phyloP scores from a whole-genome alignment of 2,888 invertebrate genomes.

The Druceiella hillmani region DNA sequence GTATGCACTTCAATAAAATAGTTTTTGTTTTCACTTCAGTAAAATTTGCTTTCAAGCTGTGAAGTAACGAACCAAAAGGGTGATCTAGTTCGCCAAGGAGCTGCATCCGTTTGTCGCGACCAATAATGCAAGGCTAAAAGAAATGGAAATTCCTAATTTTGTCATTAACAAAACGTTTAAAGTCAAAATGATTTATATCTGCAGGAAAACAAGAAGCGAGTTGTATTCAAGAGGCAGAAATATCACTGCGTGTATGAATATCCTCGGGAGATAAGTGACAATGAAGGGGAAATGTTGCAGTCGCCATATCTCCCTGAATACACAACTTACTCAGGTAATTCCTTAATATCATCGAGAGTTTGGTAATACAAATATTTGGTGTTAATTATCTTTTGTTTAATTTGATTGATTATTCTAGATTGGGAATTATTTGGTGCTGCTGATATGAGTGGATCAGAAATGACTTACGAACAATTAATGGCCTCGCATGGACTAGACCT shows the following conservation, averaged over 20 bases:
- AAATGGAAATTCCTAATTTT: too few species aligned
- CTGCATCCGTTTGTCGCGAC: too few species aligned
- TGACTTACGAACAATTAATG: slow-evolving; percentile 45
- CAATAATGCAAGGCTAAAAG: too few species aligned
- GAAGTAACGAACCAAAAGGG: too few species aligned
- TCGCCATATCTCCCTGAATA: slow-evolving; percentile 41
- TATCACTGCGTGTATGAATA: slow-evolving; percentile 83
- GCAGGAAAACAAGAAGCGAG: slow-evolving; percentile 62
- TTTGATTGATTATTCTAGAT: slow-evolving; percentile 28
- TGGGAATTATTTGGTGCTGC: slow-evolving; percentile 42
- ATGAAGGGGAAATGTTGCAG: slow-evolving; percentile 30
- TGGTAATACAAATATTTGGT: neutral
- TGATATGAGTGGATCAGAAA: slow-evolving; percentile 32
- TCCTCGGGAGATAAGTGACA: slow-evolving; percentile 61
- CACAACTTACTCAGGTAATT: slow-evolving; percentile 51
- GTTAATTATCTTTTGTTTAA: neutral
- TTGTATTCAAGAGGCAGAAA: slow-evolving; percentile 78
- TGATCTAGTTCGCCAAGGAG: too few species aligned
- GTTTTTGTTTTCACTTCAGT: too few species aligned
- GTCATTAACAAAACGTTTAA: too few species aligned
- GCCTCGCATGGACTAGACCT: slow-evolving; percentile 35
- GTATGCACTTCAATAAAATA: too few species aligned
- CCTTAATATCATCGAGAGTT: neutral
- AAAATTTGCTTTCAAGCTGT: too few species aligned
- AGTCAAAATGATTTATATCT: slow-evolving; percentile 10